Base-by-base conservation (phyloP, 2,113 vertebrate species). In the Poecile atricapillus region DNA sequence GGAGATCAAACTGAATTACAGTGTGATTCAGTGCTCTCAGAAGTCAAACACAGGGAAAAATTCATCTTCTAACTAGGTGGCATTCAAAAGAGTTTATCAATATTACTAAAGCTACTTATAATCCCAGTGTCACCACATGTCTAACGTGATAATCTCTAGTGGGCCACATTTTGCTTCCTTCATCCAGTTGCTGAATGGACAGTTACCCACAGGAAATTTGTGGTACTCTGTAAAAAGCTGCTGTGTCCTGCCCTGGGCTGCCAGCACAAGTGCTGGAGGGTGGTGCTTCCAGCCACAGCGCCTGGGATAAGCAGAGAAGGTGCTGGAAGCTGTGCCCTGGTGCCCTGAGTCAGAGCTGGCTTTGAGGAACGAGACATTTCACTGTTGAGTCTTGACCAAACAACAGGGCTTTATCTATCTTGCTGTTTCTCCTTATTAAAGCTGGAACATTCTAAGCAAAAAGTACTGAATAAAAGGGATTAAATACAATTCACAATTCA, bases 401-500 rank as follows among this genome's bases (percentile, higher is more conserved):
- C 47, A 6, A n/a, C 8, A 49, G 41, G 19, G 25, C 33, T 90
- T 77, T 64, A 18, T 43, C 5, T 17, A 35, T 62, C 86, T 55
- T 63, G 21, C 30, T 78, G 23, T 47, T 80, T 39, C 47, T 75
- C 15, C 14, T 90, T 79, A 53, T 86, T 76, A 87, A 93, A 89
- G 43, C 50, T 89, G 64, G 70, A 94, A 64, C 77, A 52, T 58
- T 93, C 80, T 68, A 82, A 78, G 83, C 70, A 93, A 93, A 71
- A 90, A 15, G 15, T 74, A n/a, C 70, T 63, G 80, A 89, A 86
- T 78, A 76, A 91, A 93, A 90, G 60, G 70, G 76, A 83, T 87
- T 80, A 90, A 90, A 75, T 89, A 52, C 76, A 88, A 53, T 56
- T 78, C n/a, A 58, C 49, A 95, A 56, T 83, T 95, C 52, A 64